Conservation (phyloP, 2,888 invertebrate species). For the Standfussiana lucernea region DNA sequence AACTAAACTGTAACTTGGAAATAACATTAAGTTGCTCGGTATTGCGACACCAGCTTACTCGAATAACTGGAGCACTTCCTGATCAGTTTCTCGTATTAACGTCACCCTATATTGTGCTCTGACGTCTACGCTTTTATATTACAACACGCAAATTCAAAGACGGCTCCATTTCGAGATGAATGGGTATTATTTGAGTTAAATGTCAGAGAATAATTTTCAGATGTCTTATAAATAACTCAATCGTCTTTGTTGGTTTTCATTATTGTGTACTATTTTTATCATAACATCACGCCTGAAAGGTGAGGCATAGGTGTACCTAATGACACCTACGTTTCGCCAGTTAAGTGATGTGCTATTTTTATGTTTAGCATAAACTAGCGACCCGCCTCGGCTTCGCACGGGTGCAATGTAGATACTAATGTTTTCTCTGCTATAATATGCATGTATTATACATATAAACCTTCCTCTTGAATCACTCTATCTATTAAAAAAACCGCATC, state of each 20-base stretch:
- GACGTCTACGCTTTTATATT: conserved; percentile 23
- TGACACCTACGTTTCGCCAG: too few species aligned
- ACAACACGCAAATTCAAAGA: conserved; percentile 15
- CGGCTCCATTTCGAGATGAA: conserved; percentile 2
- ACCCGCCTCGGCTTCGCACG: too few species aligned
- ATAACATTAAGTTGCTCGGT: background rate
- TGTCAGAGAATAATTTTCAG: background rate
- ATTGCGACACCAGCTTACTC: conserved; percentile 11
- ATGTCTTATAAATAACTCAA: background rate
- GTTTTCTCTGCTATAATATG: too few species aligned
- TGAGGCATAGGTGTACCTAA: too few species aligned
- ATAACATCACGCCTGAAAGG: too few species aligned
- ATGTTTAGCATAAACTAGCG: too few species aligned
- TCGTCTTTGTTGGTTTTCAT: background rate
- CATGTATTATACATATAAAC: too few species aligned
- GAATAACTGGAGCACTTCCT: conserved; percentile 52
- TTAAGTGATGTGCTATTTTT: background rate
- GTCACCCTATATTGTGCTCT: background rate
- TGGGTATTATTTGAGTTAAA: background rate
- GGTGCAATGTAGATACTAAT: too few species aligned
- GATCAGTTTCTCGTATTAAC: conserved; percentile 16
- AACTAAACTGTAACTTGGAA: conserved; percentile 14
- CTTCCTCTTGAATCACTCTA: too few species aligned
- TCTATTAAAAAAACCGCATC: too few species aligned
- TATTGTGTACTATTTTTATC: background rate